Evolutionary conservation across 2,113 vertebrate genomes (phyloP).

Genomic region (Thryonomys swinderianus): DNA sequence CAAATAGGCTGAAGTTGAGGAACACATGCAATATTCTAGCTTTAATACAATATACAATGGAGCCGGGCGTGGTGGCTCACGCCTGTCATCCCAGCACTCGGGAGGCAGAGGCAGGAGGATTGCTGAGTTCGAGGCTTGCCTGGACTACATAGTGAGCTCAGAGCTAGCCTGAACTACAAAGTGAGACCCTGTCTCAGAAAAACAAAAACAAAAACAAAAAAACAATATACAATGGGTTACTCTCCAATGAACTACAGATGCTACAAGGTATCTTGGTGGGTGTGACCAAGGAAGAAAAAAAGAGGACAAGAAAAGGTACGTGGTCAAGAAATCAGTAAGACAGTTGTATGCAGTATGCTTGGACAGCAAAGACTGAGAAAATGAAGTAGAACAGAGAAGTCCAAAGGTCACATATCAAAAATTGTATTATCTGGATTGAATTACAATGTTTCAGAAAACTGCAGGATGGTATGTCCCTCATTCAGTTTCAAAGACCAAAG

Average conservation of each 20-base stretch:
- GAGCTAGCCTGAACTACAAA: too few relatives aligned
- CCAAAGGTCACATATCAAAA: constrained; percentile 29
- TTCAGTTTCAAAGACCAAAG: constrained; percentile 48
- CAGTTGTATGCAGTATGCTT: not conserved
- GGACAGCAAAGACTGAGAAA: not conserved
- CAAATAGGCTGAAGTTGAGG: not conserved
- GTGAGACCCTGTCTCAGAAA: too few relatives aligned
- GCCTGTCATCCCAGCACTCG: too few relatives aligned
- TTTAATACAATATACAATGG: not conserved
- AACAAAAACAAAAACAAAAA: too few relatives aligned
- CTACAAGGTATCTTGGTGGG: not conserved
- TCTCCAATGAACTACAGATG: not conserved
- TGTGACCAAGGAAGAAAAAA: not conserved
- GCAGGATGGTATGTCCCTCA: not conserved
- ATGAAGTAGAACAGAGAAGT: not conserved
- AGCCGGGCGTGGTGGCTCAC: too few relatives aligned
- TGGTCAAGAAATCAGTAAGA: not conserved
- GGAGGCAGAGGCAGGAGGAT: too few relatives aligned
- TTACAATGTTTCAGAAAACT: not conserved
- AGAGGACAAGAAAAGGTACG: too few relatives aligned
- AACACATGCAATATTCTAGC: not conserved
- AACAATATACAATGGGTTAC: too few relatives aligned
- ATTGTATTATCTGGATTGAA: not conserved
- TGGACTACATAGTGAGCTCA: too few relatives aligned
- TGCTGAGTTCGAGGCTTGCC: too few relatives aligned